These are phyloP conservation scores for Globodera ellingtonae DNA, from an alignment of 1,140 invertebrate genomes.

Conservation along the genomic window DNA sequence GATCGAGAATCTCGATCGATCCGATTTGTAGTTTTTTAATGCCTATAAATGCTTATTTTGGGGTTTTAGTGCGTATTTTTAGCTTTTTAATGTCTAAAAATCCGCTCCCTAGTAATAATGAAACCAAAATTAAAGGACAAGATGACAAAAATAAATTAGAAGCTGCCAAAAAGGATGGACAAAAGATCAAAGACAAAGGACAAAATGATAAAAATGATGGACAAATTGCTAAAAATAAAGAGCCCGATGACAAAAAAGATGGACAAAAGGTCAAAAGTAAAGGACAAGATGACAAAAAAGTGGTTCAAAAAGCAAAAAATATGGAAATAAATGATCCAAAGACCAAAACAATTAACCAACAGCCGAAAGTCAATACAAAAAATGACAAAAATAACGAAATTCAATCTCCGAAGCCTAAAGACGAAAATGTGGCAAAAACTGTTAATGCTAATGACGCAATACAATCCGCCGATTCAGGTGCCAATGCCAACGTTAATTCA, in stretches of 20 bases:
- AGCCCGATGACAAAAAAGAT: too few species aligned
- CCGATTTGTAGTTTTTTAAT: too few species aligned
- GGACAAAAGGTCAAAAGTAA: too few species aligned
- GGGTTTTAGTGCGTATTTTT: too few species aligned
- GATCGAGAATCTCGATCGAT: too few species aligned
- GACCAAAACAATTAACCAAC: background rate
- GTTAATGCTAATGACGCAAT: too few species aligned
- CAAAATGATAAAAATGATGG: background rate
- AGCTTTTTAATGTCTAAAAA: too few species aligned
- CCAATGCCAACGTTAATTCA: background rate
- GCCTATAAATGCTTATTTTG: too few species aligned
- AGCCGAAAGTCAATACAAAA: background rate
- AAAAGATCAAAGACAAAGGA: background rate
- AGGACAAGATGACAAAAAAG: background rate
- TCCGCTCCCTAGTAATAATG: background rate
- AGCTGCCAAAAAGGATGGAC: background rate
- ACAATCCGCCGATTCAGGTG: background rate
- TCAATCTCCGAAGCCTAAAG: too few species aligned
- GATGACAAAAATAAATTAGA: background rate
- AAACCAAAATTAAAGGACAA: background rate
- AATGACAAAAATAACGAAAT: background rate
- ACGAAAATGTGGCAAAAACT: too few species aligned
- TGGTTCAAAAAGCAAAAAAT: background rate
- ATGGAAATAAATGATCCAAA: background rate
- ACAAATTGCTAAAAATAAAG: background rate